Base-by-base conservation (phyloP, 2,113 vertebrate species). In the Saccopteryx bilineata region DNA sequence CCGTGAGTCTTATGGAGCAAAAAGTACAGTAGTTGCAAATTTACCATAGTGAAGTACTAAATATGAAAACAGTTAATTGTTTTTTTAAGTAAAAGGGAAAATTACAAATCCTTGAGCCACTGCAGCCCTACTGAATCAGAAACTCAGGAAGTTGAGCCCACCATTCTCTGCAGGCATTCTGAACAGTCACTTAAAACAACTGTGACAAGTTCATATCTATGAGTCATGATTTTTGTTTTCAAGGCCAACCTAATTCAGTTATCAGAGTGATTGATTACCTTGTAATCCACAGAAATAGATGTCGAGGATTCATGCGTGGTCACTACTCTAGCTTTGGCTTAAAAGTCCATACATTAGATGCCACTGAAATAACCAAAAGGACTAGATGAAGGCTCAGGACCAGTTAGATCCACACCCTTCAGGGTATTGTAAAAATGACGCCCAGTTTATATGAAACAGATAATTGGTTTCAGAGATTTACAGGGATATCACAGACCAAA, bases 211-310 rank as follows among this genome's bases (percentile, higher is more conserved):
- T 96, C 93, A 97, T 97, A 97, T 96, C 96, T 87, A 46, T 85
- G 81, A 97, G 88, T 97, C 94, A 84, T 46, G 50, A 90, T 80
- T 97, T 82, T 83, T 78, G 28, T 66, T 93, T 92, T 81, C 65
- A 85, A 81, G 97, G 82, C 26, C 71, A 92, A 97, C 82, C 68
- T 66, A 90, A 92, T 94, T 98, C 96, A 78, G 24, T 98, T 97
- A 97, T 96, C 95, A 90, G 93, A 97, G 94, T 93, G 93, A 98
- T 98, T 93, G 93, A 98, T 98, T 97, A 97, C 82, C 33, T 79
- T 96, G 93, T 96, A 98, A 98, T 97, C 93, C 94, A 85, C 94
- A 95, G 82, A 96, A 97, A 97, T 94, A 98, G 97, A 98, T 96
- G 96, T 58, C 88, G 88, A n/a, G 4, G 21, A 97, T 96, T 96